A percentile compares a stretch with the other conserved stretches of the same genome.
Conservation (phyloP, 2,113 vertebrate genomes). For the Peromyscus polionotus region DNA sequence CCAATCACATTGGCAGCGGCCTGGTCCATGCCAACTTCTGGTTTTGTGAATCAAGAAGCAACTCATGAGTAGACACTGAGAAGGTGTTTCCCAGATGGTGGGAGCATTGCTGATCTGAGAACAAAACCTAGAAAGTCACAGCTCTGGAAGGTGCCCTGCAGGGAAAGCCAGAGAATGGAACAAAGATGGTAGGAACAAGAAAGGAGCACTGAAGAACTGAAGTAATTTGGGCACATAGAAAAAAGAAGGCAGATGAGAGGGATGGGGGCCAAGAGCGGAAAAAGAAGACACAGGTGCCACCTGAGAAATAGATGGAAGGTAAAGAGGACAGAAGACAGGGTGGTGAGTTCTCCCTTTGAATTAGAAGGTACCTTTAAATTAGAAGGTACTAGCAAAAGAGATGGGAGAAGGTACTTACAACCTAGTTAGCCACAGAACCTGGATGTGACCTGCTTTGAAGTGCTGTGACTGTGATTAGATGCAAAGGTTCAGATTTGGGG, state of each 20-base stretch:
- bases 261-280: fast-evolving
- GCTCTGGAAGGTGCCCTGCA: background rate
- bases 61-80: fast-evolving
- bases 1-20: background rate
- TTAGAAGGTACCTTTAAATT: background rate
- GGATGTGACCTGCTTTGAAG: background rate
- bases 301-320: fast-evolving
- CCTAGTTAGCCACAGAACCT: background rate
- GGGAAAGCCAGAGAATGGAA: background rate
- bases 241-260: background rate
- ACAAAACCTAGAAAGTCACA: too few species aligned
- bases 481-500: background rate
- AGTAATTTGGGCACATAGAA: background rate
- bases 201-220: background rate
- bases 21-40: background rate
- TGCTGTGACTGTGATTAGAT: background rate
- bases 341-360: background rate
- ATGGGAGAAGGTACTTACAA: background rate
- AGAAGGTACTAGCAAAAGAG: background rate
- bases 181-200: too few species aligned
- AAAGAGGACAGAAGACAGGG: background rate
- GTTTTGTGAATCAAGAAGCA: background rate
- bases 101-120: background rate
- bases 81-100: background rate
- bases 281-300: too few species aligned